phyloP scores from a whole-genome alignment of 1,140 invertebrate genomes.

The Carposina sasakii region DNA sequence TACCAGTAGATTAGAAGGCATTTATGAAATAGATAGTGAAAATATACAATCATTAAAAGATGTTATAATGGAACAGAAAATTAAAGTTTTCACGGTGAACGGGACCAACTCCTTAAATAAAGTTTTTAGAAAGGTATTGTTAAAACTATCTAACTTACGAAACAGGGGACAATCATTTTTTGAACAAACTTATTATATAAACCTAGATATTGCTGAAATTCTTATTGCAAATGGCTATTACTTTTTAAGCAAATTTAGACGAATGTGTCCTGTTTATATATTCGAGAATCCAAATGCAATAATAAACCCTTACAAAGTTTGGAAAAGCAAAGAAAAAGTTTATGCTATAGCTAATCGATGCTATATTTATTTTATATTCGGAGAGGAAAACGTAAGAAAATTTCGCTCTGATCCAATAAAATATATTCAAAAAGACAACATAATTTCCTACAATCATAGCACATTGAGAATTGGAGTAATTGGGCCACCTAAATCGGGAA shows the following conservation, averaged over 20 bases:
- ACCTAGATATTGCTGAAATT: constrained; percentile 68
- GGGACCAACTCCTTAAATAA: constrained; percentile 41
- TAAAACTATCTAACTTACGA: constrained; percentile 46
- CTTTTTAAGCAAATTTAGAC: constrained; percentile 74
- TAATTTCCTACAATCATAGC: constrained; percentile 57
- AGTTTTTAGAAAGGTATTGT: constrained; percentile 47
- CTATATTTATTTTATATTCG: constrained; percentile 74
- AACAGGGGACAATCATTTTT: constrained; percentile 67
- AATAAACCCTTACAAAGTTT: constrained; percentile 63
- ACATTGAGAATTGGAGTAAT: constrained; percentile 84
- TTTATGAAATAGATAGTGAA: constrained; percentile 55
- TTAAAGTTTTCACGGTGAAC: constrained; percentile 61
- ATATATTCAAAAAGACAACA: constrained; percentile 55
- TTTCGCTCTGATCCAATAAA: constrained; percentile 72
- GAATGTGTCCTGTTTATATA: constrained; percentile 74
- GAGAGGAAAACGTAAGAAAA: constrained; percentile 54
- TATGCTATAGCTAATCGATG: constrained; percentile 72
- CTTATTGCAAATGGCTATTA: constrained; percentile 71
- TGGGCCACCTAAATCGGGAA: constrained; percentile 89
- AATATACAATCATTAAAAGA: constrained; percentile 56
- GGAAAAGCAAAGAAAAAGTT: constrained; percentile 52
- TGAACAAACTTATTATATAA: constrained; percentile 71
- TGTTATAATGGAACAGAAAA: constrained; percentile 49
- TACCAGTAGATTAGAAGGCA: constrained; percentile 52
- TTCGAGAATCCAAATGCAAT: constrained; percentile 61